Evolutionary conservation across 2,888 invertebrate genomes (phyloP), one percentile per base, ranked within the genome.

Genomic region (Ormia ochracea): DNA sequence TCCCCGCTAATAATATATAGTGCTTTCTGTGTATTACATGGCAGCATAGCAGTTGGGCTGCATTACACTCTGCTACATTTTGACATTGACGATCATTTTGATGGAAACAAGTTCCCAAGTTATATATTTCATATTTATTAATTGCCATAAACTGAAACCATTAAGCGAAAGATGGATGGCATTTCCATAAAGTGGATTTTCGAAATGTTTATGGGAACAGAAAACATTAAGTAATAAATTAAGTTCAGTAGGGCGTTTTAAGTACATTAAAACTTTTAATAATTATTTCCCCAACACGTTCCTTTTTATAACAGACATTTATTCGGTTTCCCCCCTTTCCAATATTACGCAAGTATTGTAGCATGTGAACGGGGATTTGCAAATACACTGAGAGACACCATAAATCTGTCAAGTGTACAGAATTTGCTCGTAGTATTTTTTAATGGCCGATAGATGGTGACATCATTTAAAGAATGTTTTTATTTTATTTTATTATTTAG

Each of bases 381-480:
- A 66, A 66, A 66, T 52, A 41, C 10, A 17, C 65, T 66, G 21
- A n/a, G 26, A 66, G 28, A 43, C 43, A 33, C 50, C 43, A 75
- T 75, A 75, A 75, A 75, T 75, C 75, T 66, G 36, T 58, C 74
- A 36, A 52, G 52, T 56, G 31, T 56, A 59, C 23, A 36, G 17
- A 59, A 75, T 68, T 59, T 41, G 59, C 43, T 41, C 36, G 41
- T 66, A 56, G 17, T 3, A 14, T 21, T 19, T 36, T 33, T 41
- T n/a, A 6, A 6, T 50, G 41, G 26, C 41, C 58, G 31, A 21
- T 54, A 59, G 59, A 70, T 36, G 69, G 48, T 76, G 76, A 77
- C 63, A 77, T 77, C 76, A 77, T 70, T 58, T 63, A 4, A 63
- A 65, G 70, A 77, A 70, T 41, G 65, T 63, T 70, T 63, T 58